Evolutionary conservation across 2,888 invertebrate species (phyloP).

Genomic region (Caenorhabditis wallacei): DNA sequence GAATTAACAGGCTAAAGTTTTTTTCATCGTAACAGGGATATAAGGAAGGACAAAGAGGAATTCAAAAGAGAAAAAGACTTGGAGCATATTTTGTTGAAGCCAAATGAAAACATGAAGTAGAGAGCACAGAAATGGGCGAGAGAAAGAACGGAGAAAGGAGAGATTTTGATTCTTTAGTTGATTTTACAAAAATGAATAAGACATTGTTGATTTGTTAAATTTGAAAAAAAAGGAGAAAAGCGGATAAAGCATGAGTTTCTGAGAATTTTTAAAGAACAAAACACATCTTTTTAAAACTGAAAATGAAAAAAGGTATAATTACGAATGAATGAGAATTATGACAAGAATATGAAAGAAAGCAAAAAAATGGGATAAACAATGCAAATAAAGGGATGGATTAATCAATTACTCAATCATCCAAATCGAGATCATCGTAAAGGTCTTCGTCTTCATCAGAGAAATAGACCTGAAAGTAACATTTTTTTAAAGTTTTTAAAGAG

Average conservation of each 20-base stretch:
- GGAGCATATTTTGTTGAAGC: slow-evolving; percentile 9
- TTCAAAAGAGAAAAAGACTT: neutral
- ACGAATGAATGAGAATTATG: slow-evolving; percentile 18
- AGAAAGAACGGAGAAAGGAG: slow-evolving; percentile 27
- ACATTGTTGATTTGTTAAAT: slow-evolving; percentile 4
- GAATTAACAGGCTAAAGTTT: slow-evolving; percentile 1
- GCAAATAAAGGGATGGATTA: neutral
- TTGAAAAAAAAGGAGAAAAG: slow-evolving; percentile 4
- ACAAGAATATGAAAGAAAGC: slow-evolving; percentile 17
- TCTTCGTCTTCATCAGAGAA: slow-evolving; percentile 78
- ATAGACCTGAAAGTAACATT: slow-evolving; percentile 71
- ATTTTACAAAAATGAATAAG: slow-evolving; percentile 38
- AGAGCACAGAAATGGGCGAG: slow-evolving; percentile 34
- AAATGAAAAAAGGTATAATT: neutral
- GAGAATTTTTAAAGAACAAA: slow-evolving; percentile 14
- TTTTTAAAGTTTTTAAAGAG: too few species aligned
- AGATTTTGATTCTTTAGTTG: slow-evolving; percentile 24
- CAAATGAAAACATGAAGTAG: slow-evolving; percentile 37
- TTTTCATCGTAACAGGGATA: slow-evolving; percentile 27
- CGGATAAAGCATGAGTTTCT: slow-evolving; percentile 60
- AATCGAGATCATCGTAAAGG: slow-evolving; percentile 60
- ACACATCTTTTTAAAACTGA: slow-evolving; percentile 15
- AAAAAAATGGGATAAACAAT: neutral
- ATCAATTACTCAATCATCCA: slow-evolving; percentile 38
- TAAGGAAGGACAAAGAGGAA: neutral